Conservation (phyloP, 2,113 vertebrate genomes). For the Catharus fuscescens region DNA sequence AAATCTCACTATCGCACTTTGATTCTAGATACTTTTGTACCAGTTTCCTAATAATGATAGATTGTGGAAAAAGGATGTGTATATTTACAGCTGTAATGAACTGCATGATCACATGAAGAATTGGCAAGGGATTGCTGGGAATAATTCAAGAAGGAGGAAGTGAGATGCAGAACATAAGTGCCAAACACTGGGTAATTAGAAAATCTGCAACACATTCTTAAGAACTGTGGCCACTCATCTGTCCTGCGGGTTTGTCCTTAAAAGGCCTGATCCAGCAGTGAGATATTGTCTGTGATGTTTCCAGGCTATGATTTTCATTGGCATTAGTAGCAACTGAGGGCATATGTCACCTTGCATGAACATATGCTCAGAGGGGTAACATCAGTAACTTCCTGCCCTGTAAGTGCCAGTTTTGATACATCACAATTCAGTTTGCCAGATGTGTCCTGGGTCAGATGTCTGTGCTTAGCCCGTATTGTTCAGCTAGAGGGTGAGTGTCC, state of each 20-base stretch:
- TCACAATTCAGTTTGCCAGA: background rate
- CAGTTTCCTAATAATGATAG: background rate
- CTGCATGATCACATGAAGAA: background rate
- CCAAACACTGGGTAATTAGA: background rate
- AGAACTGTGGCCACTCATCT: background rate
- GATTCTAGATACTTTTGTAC: background rate
- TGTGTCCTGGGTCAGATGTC: background rate
- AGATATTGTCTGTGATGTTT: background rate
- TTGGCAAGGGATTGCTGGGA: background rate
- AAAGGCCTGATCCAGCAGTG: background rate
- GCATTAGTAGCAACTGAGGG: background rate
- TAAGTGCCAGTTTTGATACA: background rate
- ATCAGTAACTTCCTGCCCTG: background rate
- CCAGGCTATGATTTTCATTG: background rate
- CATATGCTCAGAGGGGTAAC: background rate
- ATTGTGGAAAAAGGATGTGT: background rate
- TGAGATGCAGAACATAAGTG: background rate
- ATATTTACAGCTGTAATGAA: conserved; percentile 19
- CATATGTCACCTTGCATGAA: background rate
- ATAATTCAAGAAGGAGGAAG: background rate
- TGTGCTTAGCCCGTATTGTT: background rate
- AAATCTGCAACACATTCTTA: background rate
- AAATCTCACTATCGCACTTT: background rate
- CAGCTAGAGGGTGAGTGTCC: background rate
- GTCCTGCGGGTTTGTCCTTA: background rate